A percentile compares a stretch with the other conserved stretches of the same genome.
Evolutionary conservation across 2,888 invertebrate genomes (phyloP).

Genomic region (Andrena camellia): DNA sequence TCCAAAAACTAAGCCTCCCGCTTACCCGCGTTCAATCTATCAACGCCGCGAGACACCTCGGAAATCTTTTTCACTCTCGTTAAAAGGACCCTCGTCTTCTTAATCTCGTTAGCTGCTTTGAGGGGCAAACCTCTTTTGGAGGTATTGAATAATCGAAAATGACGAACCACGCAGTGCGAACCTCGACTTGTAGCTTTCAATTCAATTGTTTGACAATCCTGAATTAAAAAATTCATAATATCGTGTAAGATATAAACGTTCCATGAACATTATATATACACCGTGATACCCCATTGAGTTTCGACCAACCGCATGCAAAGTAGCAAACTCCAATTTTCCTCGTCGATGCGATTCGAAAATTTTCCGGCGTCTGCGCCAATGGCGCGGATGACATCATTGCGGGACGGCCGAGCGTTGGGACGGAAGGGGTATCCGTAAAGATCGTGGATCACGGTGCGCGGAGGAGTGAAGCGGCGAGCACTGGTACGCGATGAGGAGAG

Average conservation of each 20-base stretch:
- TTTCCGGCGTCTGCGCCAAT: conserved; percentile 64
- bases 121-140: conserved; percentile 29
- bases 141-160: conserved; percentile 31
- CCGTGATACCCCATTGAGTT: neutral
- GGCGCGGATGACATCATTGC: conserved; percentile 77
- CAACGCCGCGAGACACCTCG: neutral
- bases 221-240: too few relatives aligned
- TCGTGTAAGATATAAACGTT: too few relatives aligned
- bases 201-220: conserved; percentile 1
- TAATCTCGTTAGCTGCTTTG: conserved; percentile 36
- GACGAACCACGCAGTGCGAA: neutral
- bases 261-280: too few relatives aligned
- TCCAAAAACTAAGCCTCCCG: too few relatives aligned
- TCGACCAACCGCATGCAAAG: neutral
- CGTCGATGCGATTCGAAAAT: conserved; percentile 22
- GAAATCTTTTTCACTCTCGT: conserved; percentile 12
- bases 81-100: conserved; percentile 15
- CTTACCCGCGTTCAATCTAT: neutral
- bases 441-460: conserved; percentile 64
- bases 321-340: conserved; percentile 8
- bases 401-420: conserved; percentile 59
- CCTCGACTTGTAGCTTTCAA: conserved; percentile 22
- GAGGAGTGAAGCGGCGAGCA: conserved; percentile 33
- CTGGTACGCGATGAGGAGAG: conserved; percentile 15
- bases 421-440: conserved; percentile 64